phyloP scores from a whole-genome alignment of 2,113 vertebrate species.

The Lasiurus borealis region DNA sequence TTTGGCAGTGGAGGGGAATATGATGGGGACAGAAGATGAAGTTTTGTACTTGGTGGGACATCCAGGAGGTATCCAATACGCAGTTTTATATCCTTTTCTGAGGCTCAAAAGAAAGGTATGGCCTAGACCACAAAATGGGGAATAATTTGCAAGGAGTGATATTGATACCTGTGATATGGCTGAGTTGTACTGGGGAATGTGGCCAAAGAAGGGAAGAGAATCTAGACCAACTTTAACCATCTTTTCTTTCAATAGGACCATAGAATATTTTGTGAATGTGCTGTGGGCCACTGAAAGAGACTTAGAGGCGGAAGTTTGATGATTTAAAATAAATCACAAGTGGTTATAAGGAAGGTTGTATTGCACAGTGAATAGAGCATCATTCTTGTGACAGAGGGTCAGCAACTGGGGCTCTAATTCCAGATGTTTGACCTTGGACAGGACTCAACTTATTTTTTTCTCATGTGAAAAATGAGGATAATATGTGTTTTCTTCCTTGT shows the following conservation, averaged over 20 bases:
- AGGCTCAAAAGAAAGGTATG: background rate
- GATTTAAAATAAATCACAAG: background rate
- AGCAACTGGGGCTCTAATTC: background rate
- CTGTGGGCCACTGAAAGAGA: background rate
- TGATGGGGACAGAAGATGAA: background rate
- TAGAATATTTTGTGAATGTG: background rate
- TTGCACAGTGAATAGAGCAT: background rate
- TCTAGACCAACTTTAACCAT: background rate
- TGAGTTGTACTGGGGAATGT: background rate
- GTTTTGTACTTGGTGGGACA: background rate
- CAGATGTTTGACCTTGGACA: constrained; percentile 8
- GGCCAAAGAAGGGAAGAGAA: background rate
- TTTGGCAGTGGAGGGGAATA: background rate
- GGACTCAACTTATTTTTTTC: background rate
- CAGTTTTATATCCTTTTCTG: background rate
- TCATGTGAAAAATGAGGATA: background rate
- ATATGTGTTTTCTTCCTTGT: background rate
- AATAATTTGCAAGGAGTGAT: background rate
- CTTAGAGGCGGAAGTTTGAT: background rate
- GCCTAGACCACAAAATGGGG: background rate
- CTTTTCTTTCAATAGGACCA: background rate
- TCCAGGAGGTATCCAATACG: background rate
- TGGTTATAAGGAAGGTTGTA: background rate
- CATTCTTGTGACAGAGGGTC: background rate
- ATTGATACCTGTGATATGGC: background rate